Conservation (phyloP, 2,888 invertebrate genomes). For the Hyposoter didymator region DNA sequence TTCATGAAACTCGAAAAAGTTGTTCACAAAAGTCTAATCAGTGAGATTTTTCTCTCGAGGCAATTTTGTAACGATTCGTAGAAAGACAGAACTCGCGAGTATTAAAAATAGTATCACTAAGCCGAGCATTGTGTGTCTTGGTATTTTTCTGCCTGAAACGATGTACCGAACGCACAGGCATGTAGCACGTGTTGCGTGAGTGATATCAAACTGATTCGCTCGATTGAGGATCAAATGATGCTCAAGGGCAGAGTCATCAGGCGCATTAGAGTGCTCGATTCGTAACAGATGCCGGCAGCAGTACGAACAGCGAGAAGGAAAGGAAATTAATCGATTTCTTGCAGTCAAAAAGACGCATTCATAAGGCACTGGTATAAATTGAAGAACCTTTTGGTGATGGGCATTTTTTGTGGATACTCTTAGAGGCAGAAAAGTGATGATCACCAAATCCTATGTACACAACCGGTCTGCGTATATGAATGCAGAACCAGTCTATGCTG, state of each 20-base stretch:
- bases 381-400: not conserved
- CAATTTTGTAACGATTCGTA: not conserved
- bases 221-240: constrained; percentile 71
- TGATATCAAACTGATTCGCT: constrained; percentile 68
- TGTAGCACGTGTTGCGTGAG: constrained; percentile 62
- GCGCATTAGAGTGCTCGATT: constrained; percentile 65
- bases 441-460: not conserved
- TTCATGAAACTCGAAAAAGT: too few species aligned
- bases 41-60: not conserved
- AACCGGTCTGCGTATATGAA: too few species aligned
- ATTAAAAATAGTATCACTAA: not conserved
- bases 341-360: not conserved
- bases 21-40: not conserved
- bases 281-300: constrained; percentile 48
- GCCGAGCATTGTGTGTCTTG: not conserved
- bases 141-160: not conserved
- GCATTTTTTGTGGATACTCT: not conserved
- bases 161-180: constrained; percentile 41
- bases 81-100: not conserved
- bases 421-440: constrained; percentile 13
- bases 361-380: not conserved
- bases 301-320: constrained; percentile 15
- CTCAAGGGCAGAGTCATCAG: constrained; percentile 70
- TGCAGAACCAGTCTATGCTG: too few species aligned
- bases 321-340: not conserved